Evolutionary conservation across 2,113 vertebrate species (phyloP).

Genomic region (Leiothrix lutea): DNA sequence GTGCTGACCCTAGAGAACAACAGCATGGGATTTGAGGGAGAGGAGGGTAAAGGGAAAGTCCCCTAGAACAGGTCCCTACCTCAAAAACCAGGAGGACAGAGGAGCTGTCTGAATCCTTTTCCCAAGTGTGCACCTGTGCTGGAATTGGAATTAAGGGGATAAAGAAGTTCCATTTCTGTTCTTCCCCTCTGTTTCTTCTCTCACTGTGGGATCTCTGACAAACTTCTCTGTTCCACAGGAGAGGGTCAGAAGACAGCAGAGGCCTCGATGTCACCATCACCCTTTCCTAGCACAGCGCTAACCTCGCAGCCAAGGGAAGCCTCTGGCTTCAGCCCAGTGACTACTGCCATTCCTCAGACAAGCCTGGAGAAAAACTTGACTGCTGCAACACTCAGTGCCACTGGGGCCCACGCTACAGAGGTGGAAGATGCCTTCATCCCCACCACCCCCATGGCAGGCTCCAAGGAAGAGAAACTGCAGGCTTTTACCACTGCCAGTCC

Average conservation of each 20-base stretch:
- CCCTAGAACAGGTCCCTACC: not conserved
- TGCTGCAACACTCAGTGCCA: not conserved
- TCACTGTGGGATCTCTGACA: not conserved
- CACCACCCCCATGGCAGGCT: not conserved
- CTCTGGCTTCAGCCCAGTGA: not conserved
- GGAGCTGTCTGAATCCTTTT: not conserved
- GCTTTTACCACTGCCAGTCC: not conserved
- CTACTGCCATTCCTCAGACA: not conserved
- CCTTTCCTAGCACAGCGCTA: not conserved
- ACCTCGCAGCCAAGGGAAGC: not conserved
- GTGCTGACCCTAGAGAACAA: not conserved
- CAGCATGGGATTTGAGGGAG: not conserved
- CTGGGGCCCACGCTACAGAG: not conserved
- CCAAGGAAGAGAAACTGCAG: not conserved
- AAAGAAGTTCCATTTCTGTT: not conserved
- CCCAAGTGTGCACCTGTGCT: not conserved
- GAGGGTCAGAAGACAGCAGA: not conserved
- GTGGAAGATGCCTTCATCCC: not conserved
- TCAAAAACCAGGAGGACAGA: not conserved
- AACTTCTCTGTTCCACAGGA: conserved; percentile 22
- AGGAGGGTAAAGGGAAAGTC: not conserved
- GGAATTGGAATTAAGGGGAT: not conserved
- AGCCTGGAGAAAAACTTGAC: not conserved
- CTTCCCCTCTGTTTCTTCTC: not conserved
- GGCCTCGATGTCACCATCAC: not conserved